A percentile compares a stretch with the other conserved stretches of the same genome.
Conservation (phyloP, 2,113 vertebrate genomes). For the Chroicocephalus ridibundus region DNA sequence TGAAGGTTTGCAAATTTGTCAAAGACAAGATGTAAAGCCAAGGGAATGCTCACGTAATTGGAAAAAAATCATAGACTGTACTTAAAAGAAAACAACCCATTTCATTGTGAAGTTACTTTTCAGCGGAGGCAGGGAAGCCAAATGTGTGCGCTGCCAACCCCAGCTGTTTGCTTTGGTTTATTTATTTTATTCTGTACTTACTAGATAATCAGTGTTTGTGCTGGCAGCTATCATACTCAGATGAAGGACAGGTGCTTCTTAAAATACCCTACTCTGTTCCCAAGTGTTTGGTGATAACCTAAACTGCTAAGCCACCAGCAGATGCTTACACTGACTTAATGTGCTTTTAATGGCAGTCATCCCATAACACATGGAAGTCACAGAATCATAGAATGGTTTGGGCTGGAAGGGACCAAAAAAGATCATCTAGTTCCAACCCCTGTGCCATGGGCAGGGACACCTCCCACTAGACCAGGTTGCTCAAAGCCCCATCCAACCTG, state of each 20-base stretch:
- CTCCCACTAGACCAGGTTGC: background rate
- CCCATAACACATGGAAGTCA: background rate
- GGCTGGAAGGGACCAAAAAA: background rate
- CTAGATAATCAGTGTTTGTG: background rate
- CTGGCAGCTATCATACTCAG: background rate
- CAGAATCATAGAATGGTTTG: background rate
- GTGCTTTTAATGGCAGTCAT: background rate
- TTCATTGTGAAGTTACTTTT: background rate
- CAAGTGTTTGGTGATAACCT: background rate
- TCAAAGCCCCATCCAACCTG: background rate
- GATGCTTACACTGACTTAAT: fast-evolving
- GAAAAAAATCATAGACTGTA: background rate
- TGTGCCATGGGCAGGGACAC: background rate
- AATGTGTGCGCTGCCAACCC: background rate
- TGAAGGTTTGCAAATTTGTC: background rate
- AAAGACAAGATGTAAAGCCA: background rate
- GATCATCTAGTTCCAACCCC: background rate
- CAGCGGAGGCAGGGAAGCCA: background rate
- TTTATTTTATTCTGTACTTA: background rate
- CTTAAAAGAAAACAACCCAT: background rate
- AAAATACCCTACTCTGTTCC: background rate
- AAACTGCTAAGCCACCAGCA: background rate
- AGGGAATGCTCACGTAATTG: background rate
- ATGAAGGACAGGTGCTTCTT: background rate
- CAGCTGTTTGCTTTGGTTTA: background rate